phyloP scores from a whole-genome alignment of 2,113 vertebrate genomes.

The Takifugu flavidus region DNA sequence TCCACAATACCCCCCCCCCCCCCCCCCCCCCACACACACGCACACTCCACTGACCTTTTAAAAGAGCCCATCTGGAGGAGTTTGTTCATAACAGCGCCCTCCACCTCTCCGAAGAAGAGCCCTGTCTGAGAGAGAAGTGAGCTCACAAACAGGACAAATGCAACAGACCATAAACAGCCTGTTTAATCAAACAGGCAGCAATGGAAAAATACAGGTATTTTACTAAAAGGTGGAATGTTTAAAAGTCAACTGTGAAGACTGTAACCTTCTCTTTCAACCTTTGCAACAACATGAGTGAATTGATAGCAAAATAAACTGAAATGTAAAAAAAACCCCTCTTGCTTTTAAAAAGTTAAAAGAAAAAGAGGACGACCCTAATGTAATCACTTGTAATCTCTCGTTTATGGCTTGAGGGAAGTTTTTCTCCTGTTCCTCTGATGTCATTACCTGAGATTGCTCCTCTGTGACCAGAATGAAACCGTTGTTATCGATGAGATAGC shows the following conservation, averaged over 20 bases:
- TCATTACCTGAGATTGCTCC: conserved; percentile 84
- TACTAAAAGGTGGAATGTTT: background rate
- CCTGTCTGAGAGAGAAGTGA: conserved; percentile 81
- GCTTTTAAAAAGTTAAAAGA: too few relatives aligned
- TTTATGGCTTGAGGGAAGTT: background rate
- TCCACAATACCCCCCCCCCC: too few relatives aligned
- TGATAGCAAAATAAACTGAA: too few relatives aligned
- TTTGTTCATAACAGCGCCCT: conserved; percentile 97
- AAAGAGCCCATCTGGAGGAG: conserved; percentile 96
- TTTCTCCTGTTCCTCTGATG: background rate
- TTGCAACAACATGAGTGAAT: too few relatives aligned
- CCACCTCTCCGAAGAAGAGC: conserved; percentile 94
- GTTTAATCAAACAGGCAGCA: conserved; percentile 18
- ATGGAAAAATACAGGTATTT: background rate
- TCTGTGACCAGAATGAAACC: conserved; percentile 97
- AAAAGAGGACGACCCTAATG: background rate
- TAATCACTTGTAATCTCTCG: background rate
- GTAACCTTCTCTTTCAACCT: too few relatives aligned
- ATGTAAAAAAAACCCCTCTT: too few relatives aligned
- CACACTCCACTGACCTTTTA: conserved; percentile 82
- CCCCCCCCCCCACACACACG: background rate
- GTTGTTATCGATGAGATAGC: conserved; percentile 98
- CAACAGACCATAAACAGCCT: background rate
- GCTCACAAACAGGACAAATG: background rate
- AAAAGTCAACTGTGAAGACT: background rate